Conservation (phyloP, 2,113 vertebrate species). For the Thalassoma bifasciatum region DNA sequence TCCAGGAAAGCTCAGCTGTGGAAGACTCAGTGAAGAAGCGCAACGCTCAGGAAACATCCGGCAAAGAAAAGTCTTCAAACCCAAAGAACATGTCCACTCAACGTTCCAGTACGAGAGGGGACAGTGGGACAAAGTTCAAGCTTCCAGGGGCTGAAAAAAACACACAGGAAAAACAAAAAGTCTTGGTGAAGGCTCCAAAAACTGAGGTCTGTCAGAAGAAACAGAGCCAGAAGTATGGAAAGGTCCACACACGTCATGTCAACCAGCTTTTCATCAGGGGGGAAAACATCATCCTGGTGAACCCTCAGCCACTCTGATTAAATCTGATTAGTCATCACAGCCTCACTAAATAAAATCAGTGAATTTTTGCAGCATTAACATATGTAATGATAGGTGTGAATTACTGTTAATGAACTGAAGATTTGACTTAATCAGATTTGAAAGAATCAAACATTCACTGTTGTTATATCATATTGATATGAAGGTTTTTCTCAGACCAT, state of each 20-base stretch:
- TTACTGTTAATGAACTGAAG: background rate
- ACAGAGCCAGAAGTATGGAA: constrained; percentile 82
- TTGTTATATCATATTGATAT: constrained; percentile 83
- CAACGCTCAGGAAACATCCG: background rate
- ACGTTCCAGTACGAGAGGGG: background rate
- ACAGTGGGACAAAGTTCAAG: constrained; percentile 30
- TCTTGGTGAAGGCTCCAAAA: constrained; percentile 8
- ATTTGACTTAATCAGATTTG: constrained; percentile 29
- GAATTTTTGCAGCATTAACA: background rate
- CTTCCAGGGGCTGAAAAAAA: background rate
- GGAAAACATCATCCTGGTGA: constrained; percentile 94
- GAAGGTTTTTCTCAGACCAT: constrained; percentile 39
- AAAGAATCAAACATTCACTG: constrained; percentile 25
- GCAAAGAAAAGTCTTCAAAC: constrained; percentile 44
- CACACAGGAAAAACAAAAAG: constrained; percentile 5
- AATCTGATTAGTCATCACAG: background rate
- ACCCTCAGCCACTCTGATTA: constrained; percentile 79
- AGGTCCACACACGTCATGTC: constrained; percentile 91
- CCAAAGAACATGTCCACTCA: constrained; percentile 29
- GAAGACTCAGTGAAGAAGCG: constrained; percentile 9
- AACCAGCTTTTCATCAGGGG: constrained; percentile 97
- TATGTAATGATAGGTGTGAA: constrained; percentile 1
- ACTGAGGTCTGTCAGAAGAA: constrained; percentile 53
- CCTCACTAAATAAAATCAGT: background rate
- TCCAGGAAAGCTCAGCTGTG: constrained; percentile 83